These are phyloP conservation scores for Sebastes minor DNA, from an alignment of 2,797 vertebrate species.

Conservation along the genomic window DNA sequence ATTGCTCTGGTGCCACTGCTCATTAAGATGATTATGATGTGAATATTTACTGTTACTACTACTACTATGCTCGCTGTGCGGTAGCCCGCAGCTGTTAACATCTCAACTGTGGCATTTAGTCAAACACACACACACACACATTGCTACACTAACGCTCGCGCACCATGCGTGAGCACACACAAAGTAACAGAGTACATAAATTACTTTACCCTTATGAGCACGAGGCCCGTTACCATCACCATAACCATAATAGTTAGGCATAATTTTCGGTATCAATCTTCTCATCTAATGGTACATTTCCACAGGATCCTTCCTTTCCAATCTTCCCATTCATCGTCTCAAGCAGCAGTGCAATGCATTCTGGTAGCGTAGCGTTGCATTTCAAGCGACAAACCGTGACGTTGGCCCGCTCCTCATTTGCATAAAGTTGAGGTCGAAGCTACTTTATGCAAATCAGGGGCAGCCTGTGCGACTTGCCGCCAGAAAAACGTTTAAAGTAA, in stretches of 20 bases:
- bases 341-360: no score
- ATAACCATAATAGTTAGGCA: not conserved
- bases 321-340: no score
- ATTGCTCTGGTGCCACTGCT: conserved; percentile 37
- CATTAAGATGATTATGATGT: conserved; percentile 55
- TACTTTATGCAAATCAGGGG: no score
- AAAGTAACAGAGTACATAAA: conserved; percentile 1
- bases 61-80: conserved; percentile 25
- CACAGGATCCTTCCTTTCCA: no score
- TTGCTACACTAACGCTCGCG: not conserved
- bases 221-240: conserved; percentile 13
- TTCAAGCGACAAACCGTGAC: no score
- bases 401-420: no score
- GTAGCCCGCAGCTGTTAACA: conserved; percentile 53
- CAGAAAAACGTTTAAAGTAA: no score
- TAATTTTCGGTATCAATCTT: not conserved
- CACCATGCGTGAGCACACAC: not conserved
- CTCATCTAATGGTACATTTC: not conserved
- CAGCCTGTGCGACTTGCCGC: no score
- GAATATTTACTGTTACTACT: conserved; percentile 56
- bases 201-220: conserved; percentile 10
- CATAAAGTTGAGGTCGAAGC: no score
- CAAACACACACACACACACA: not conserved
- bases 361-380: no score
- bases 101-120: conserved; percentile 48